Conservation (phyloP, 2,888 invertebrate species). For the Drosophila subquinaria region DNA sequence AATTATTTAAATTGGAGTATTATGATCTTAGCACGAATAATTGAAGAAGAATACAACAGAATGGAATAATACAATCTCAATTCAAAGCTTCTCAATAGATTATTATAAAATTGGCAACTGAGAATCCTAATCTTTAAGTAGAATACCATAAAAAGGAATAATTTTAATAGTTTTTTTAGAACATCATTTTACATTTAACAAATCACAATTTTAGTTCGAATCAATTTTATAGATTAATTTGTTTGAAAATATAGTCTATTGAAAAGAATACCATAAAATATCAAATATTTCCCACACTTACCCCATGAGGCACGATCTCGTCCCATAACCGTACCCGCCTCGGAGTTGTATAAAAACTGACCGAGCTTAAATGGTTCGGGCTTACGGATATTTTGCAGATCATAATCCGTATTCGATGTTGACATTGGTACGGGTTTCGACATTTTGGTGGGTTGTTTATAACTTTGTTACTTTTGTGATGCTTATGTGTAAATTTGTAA, state of each 20-base stretch:
- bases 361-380: conserved; percentile 81
- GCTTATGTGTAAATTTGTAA: conserved; percentile 16
- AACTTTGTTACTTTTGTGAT: conserved; percentile 10
- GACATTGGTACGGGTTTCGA: conserved; percentile 79
- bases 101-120: too few relatives aligned
- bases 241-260: background rate
- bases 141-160: too few relatives aligned
- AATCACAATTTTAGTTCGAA: too few relatives aligned
- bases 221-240: background rate
- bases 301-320: conserved; percentile 89
- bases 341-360: conserved; percentile 87
- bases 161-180: too few relatives aligned
- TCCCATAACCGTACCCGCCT: conserved; percentile 88
- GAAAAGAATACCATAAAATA: background rate
- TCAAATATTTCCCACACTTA: conserved; percentile 84
- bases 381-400: conserved; percentile 77
- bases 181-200: too few relatives aligned
- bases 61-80: too few relatives aligned
- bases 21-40: background rate
- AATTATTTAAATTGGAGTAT: background rate
- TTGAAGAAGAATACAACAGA: background rate
- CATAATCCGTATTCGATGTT: conserved; percentile 77
- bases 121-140: too few relatives aligned
- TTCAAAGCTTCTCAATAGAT: too few relatives aligned
- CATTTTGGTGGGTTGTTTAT: conserved; percentile 72